These are phyloP conservation scores for Platysternon megacephalum DNA, from an alignment of 2,113 vertebrate species.

Conservation along the genomic window DNA sequence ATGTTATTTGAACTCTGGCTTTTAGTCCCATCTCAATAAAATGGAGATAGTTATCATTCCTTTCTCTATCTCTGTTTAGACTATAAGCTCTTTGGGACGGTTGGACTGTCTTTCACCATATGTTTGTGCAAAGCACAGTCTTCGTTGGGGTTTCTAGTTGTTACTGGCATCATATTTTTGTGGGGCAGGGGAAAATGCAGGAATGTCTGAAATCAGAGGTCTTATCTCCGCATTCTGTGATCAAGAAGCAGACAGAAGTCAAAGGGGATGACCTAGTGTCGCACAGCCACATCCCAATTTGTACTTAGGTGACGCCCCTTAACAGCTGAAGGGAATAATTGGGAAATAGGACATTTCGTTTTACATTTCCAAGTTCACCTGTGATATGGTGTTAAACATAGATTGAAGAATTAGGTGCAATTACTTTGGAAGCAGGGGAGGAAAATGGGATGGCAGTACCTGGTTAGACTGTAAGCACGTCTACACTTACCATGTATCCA, in stretches of 20 bases:
- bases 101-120: background rate
- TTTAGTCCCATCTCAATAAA: background rate
- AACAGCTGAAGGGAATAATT: background rate
- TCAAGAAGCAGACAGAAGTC: background rate
- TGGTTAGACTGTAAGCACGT: slow-evolving; percentile 16
- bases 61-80: fast-evolving
- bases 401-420: slow-evolving; percentile 30
- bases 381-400: background rate
- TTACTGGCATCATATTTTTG: background rate
- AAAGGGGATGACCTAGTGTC: background rate
- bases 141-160: too few relatives aligned
- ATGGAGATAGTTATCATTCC: background rate
- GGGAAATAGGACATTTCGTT: background rate
- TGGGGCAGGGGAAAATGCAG: background rate
- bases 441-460: slow-evolving; percentile 26
- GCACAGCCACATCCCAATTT: background rate
- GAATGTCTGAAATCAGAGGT: background rate
- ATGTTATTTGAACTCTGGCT: background rate
- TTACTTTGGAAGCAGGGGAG: slow-evolving; percentile 18
- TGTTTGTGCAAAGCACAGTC: background rate
- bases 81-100: background rate
- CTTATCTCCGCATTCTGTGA: background rate
- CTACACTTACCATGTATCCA: too few relatives aligned
- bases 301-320: background rate
- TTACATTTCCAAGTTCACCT: slow-evolving; percentile 28